A percentile compares a stretch with the other conserved stretches of the same genome.
phyloP scores from a whole-genome alignment of 1,140 invertebrate genomes.

The Bombus pyrosoma region DNA sequence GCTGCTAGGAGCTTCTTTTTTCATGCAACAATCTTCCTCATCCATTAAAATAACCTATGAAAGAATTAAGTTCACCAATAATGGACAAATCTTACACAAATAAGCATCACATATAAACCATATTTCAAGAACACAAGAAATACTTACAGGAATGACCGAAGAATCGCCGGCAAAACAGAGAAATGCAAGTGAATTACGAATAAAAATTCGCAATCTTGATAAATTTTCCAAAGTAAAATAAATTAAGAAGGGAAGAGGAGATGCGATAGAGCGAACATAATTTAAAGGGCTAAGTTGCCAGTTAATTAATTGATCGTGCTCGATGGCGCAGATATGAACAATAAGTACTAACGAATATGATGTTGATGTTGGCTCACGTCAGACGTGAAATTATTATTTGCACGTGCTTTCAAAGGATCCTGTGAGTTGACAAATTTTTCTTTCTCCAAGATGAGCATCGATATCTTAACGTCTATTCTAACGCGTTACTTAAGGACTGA shows the following conservation, averaged over 20 bases:
- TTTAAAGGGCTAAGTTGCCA: slow-evolving; percentile 5
- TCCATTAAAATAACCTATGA: slow-evolving; percentile 77
- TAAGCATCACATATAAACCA: background rate
- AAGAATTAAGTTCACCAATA: background rate
- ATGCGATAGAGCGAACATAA: slow-evolving; percentile 42
- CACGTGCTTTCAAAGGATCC: slow-evolving; percentile 51
- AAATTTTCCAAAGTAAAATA: background rate
- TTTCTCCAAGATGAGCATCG: background rate
- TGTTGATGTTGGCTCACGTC: slow-evolving; percentile 33
- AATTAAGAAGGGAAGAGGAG: slow-evolving; percentile 9
- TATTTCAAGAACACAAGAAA: background rate
- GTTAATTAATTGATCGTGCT: slow-evolving; percentile 45
- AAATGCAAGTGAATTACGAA: background rate
- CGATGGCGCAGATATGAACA: slow-evolving; percentile 50
- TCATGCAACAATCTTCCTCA: slow-evolving; percentile 73
- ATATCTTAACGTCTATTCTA: background rate
- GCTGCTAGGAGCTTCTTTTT: slow-evolving; percentile 66
- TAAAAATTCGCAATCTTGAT: background rate
- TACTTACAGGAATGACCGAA: slow-evolving; percentile 17
- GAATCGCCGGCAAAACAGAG: background rate
- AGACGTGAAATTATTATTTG: slow-evolving; percentile 54
- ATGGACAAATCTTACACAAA: background rate
- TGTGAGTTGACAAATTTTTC: background rate
- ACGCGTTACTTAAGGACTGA: background rate
- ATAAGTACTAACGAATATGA: slow-evolving; percentile 7